These are phyloP conservation scores for Theodoxus fluviatilis DNA, from an alignment of 2,888 invertebrate genomes.

Conservation along the genomic window DNA sequence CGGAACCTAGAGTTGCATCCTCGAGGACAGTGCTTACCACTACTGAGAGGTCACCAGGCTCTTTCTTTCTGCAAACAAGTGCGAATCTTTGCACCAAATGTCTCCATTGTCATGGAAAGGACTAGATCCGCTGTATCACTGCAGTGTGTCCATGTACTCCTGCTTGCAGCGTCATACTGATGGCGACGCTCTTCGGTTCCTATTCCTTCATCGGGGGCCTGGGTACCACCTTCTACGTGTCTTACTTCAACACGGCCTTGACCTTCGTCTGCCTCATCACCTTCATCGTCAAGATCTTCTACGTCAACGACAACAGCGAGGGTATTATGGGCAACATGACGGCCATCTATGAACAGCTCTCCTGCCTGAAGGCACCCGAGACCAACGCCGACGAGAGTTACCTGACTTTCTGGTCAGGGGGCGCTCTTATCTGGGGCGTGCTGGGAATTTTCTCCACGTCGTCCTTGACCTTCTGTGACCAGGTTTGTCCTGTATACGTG, in stretches of 20 bases:
- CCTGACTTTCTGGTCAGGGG: constrained; percentile 46
- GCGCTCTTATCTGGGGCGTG: constrained; percentile 44
- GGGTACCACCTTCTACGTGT: constrained; percentile 58
- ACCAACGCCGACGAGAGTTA: constrained; percentile 44
- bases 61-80: too few relatives aligned
- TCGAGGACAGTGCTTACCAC: too few relatives aligned
- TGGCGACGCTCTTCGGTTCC: constrained; percentile 50
- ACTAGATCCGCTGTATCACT: neutral
- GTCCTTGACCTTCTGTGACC: constrained; percentile 49
- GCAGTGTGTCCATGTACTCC: neutral
- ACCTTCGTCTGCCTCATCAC: constrained; percentile 44
- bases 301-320: constrained; percentile 28
- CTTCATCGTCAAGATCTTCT: constrained; percentile 41
- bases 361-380: constrained; percentile 38
- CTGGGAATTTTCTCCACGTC: constrained; percentile 43
- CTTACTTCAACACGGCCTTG: constrained; percentile 55
- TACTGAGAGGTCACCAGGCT: too few relatives aligned
- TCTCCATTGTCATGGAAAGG: too few relatives aligned
- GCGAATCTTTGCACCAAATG: too few relatives aligned
- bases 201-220: constrained; percentile 52
- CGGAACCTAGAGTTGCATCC: too few relatives aligned
- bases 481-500: too few relatives aligned
- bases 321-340: constrained; percentile 33
- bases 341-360: constrained; percentile 39
- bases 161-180: constrained; percentile 37